Evolutionary conservation across 2,888 invertebrate species (phyloP).

Genomic region (Oligia latruncula): DNA sequence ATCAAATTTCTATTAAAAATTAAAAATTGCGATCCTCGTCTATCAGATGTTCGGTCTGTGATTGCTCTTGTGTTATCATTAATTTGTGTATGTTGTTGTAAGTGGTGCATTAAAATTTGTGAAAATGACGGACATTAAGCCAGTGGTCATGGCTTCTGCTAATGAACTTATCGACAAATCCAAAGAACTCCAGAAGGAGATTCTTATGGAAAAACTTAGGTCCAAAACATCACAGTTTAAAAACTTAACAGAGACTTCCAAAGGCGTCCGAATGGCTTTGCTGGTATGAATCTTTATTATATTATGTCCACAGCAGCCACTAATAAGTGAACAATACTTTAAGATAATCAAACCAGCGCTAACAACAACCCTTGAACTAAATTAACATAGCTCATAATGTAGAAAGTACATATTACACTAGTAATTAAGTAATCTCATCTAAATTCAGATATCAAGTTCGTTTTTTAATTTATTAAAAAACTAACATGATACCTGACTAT

Average conservation of each 20-base stretch:
- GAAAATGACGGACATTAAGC: slow-evolving; percentile 83
- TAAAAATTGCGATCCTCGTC: slow-evolving; percentile 56
- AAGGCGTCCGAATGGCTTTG: slow-evolving; percentile 96
- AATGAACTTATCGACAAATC: slow-evolving; percentile 85
- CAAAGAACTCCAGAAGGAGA: slow-evolving; percentile 93
- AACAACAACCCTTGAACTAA: slow-evolving; percentile 20
- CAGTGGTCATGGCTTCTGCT: slow-evolving; percentile 78
- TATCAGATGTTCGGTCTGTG: slow-evolving; percentile 77
- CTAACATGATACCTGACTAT: not conserved
- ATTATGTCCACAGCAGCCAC: slow-evolving; percentile 1
- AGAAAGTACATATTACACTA: slow-evolving; percentile 15
- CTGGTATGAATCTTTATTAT: slow-evolving; percentile 89
- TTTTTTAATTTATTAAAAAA: not conserved
- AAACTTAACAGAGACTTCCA: slow-evolving; percentile 95
- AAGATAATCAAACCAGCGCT: not conserved
- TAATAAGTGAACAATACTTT: not conserved
- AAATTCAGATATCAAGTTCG: not conserved
- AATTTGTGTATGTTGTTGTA: slow-evolving; percentile 67
- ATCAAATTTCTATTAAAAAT: slow-evolving; percentile 31
- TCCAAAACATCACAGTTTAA: slow-evolving; percentile 95
- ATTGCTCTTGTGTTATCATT: slow-evolving; percentile 71
- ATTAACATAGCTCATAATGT: slow-evolving; percentile 9
- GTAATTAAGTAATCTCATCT: not conserved
- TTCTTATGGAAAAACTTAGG: slow-evolving; percentile 97
- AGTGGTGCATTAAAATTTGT: slow-evolving; percentile 59